A percentile compares a stretch with the other conserved stretches of the same genome.
phyloP scores from a whole-genome alignment of 2,113 vertebrate species.

The Scalopus aquaticus region DNA sequence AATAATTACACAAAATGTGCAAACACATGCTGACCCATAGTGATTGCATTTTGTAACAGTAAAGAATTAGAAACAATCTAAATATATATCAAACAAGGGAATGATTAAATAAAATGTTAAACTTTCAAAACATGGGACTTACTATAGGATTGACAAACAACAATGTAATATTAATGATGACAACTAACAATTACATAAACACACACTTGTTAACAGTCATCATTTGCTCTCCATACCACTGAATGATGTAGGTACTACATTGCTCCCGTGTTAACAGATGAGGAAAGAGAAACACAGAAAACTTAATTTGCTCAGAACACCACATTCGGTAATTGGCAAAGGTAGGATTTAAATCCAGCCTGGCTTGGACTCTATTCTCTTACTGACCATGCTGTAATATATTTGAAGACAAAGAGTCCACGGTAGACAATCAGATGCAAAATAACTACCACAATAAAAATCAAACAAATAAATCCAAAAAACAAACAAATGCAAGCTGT shows the following conservation, averaged over 20 bases:
- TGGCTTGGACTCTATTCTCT: not conserved
- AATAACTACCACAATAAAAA: not conserved
- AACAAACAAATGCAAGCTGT: not conserved
- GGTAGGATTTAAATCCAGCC: not conserved
- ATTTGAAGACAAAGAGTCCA: not conserved
- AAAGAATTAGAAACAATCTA: not conserved
- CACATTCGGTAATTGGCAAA: not conserved
- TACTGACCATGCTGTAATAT: not conserved
- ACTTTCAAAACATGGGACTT: not conserved
- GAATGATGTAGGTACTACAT: not conserved
- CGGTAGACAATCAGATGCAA: not conserved
- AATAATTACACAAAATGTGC: constrained; percentile 32
- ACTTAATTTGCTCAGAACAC: not conserved
- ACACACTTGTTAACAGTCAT: not conserved
- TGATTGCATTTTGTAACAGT: not conserved
- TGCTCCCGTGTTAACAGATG: not conserved
- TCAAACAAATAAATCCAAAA: not conserved
- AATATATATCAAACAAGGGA: not conserved
- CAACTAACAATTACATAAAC: not conserved
- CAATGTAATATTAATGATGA: not conserved
- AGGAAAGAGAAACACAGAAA: constrained; percentile 33
- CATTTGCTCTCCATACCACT: not conserved
- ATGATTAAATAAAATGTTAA: not conserved
- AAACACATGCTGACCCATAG: too few species aligned
- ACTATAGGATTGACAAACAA: not conserved